Percentiles rank a stretch among this genome's conserved stretches.
Evolutionary conservation across 2,888 invertebrate genomes (phyloP).

Genomic region (Liopterus haemorrhoidalis): DNA sequence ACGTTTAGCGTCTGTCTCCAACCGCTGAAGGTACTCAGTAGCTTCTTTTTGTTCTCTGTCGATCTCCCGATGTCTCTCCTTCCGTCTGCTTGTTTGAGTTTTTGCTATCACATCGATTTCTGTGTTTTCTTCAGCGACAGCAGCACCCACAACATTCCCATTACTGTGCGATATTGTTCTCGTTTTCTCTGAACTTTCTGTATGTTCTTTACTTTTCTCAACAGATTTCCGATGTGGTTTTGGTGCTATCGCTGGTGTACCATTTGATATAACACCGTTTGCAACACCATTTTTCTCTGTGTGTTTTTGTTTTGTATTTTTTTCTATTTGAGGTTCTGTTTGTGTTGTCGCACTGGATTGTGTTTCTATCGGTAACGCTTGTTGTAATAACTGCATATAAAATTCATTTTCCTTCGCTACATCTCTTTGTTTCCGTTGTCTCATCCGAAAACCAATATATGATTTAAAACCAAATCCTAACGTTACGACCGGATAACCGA

Average conservation of each 20-base stretch:
- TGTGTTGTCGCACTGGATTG: conserved; percentile 32
- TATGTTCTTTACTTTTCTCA: conserved; percentile 46
- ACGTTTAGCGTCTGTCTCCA: conserved; percentile 67
- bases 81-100: background rate
- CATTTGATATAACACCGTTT: conserved; percentile 44
- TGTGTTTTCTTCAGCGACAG: conserved; percentile 9
- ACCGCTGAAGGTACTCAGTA: conserved; percentile 52
- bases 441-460: conserved; percentile 83
- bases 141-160: conserved; percentile 5
- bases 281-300: conserved; percentile 15
- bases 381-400: conserved; percentile 84
- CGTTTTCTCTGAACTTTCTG: conserved; percentile 3
- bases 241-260: conserved; percentile 41
- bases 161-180: conserved; percentile 28
- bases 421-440: conserved; percentile 84
- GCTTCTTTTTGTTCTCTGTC: conserved; percentile 43
- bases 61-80: conserved; percentile 13
- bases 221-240: conserved; percentile 53
- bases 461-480: conserved; percentile 94
- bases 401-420: conserved; percentile 94
- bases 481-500: conserved; percentile 83
- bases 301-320: conserved; percentile 14
- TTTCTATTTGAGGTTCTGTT: conserved; percentile 19
- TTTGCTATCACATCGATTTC: conserved; percentile 33
- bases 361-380: conserved; percentile 75